A percentile compares a stretch with the other conserved stretches of the same genome.
These are phyloP conservation scores for Morpho achilles DNA, from an alignment of 2,888 invertebrate species.

Conservation along the genomic window DNA sequence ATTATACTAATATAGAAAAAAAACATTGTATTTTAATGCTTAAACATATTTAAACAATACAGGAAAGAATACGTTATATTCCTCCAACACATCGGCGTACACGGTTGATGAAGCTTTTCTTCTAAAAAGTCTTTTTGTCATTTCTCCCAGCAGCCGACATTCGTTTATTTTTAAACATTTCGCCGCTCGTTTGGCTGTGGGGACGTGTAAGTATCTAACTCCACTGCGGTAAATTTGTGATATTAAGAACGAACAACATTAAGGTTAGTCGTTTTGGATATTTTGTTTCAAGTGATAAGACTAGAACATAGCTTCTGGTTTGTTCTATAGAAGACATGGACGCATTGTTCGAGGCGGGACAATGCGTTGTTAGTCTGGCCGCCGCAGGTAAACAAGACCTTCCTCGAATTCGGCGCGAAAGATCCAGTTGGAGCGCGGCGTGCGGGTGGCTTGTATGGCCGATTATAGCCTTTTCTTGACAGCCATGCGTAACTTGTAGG, in stretches of 20 bases:
- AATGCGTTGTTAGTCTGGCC: constrained; percentile 17
- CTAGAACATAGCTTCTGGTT: constrained; percentile 14
- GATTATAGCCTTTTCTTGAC: background rate
- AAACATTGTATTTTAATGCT: too few relatives aligned
- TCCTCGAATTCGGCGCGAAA: constrained; percentile 18
- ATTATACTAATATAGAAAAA: too few relatives aligned
- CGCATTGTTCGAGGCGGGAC: constrained; percentile 20
- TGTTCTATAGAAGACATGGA: constrained; percentile 9
- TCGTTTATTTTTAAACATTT: too few relatives aligned
- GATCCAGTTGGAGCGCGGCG: constrained; percentile 14
- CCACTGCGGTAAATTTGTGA: too few relatives aligned
- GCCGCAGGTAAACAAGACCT: constrained; percentile 22
- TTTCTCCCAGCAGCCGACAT: background rate
- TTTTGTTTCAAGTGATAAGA: constrained; percentile 6
- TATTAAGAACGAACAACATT: too few relatives aligned
- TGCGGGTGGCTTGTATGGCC: constrained; percentile 8
- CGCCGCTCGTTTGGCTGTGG: too few relatives aligned
- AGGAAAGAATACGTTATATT: too few relatives aligned
- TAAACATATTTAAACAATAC: too few relatives aligned
- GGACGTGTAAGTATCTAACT: too few relatives aligned
- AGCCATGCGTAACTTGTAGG: background rate
- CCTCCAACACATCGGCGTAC: background rate
- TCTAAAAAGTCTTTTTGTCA: background rate
- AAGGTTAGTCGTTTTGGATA: background rate
- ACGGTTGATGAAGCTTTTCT: background rate